Conservation (phyloP, 2,113 vertebrate genomes). For the Ctenomys sociabilis region DNA sequence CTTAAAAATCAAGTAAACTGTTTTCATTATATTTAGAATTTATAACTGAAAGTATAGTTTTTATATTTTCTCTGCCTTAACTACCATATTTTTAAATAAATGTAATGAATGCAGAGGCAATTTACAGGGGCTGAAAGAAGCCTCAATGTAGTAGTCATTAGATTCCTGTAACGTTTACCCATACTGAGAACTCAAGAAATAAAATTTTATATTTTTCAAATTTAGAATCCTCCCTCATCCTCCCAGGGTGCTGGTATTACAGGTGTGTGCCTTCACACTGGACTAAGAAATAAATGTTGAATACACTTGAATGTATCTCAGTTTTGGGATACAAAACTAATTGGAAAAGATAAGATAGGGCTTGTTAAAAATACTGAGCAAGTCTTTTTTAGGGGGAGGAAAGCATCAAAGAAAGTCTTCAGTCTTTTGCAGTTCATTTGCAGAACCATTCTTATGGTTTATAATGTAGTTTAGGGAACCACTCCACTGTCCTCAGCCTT, state of each 20-base stretch:
- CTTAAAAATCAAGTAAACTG: constrained; percentile 52
- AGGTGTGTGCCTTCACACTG: neutral
- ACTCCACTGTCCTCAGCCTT: neutral
- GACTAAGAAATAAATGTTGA: constrained; percentile 9
- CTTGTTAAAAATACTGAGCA: constrained; percentile 41
- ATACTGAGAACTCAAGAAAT: constrained; percentile 10
- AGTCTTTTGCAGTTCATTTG: neutral
- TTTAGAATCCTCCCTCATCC: neutral
- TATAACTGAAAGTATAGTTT: constrained; percentile 60
- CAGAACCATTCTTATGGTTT: neutral
- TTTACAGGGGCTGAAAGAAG: constrained; percentile 18
- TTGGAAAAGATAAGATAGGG: neutral
- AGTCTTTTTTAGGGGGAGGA: neutral
- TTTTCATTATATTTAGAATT: constrained; percentile 41
- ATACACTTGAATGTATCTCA: constrained; percentile 45
- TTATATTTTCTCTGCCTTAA: neutral
- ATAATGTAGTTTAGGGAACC: neutral
- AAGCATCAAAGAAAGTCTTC: constrained; percentile 15
- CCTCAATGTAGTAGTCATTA: neutral
- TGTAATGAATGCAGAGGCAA: neutral
- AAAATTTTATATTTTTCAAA: neutral
- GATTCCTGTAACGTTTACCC: neutral
- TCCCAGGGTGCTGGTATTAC: neutral
- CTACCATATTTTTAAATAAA: constrained; percentile 47
- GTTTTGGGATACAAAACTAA: neutral